Base-by-base conservation (phyloP, 1,140 invertebrate genomes). In the Brachionus paranguensis region DNA sequence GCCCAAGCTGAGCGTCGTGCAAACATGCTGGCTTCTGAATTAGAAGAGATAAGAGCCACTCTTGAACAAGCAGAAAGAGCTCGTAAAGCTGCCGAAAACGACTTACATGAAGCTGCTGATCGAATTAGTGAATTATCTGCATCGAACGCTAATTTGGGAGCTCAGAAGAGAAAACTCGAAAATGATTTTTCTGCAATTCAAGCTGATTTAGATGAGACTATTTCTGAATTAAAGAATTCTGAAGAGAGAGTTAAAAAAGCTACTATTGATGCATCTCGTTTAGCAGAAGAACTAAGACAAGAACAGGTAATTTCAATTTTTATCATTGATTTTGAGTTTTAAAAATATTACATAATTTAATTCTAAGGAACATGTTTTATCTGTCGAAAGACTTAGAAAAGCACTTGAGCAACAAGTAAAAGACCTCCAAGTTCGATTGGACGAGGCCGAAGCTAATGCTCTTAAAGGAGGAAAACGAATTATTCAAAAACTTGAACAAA, bases 121-220 rank as follows among this genome's bases (percentile, higher is more conserved):
- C 94, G 97, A 88, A 93, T 98, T 87, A 97, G 97, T 89, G 97
- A 99, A 90, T 91, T 98, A 64, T 93, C 93, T 86, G 95, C 95
- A 85, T 94, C 96, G 90, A 96, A 94, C 88, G 94, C 94, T 85
- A 96, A 95, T 87, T 93, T 97, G 86, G 93, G 94, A 64, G 93
- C 95, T 86, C 94, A 95, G 90, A 99, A 99, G 94, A 95, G 96
- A 92, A 99, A 99, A 92, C 92, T 99, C 87, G 97, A 99, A 89
- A 93, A 94, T 86, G 97, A 99, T 91, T 92, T 99, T 88, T 94
- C 96, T 89, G 96, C 96, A 85, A 93, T 99, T 88, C 96, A 98
- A 91, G 93, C 93, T 86, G 91, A 91, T 90, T 85, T 70, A 14
- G 70, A 84, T 81, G 53, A 84, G 78, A 37, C 72, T 83, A 64